Base-by-base conservation (phyloP, 2,113 vertebrate species). In the Ciconia stormi region DNA sequence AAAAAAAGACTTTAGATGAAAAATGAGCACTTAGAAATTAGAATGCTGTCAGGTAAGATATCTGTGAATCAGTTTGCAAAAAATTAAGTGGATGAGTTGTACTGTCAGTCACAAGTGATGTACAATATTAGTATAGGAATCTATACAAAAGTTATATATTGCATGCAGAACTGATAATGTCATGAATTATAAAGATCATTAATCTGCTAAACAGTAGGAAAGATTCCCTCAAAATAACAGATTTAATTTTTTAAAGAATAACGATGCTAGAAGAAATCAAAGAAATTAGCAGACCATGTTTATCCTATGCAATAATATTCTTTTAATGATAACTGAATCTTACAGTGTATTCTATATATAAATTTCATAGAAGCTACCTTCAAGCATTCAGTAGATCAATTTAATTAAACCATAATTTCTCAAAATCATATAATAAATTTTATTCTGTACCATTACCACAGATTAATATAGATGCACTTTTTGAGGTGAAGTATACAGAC, bases 361-460 rank as follows among this genome's bases (percentile, higher is more conserved):
- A 82, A 92, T 91, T 85, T 90, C 74, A 87, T 61, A 78, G 70
- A 93, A 87, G 55, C 40, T 92, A 95, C 79, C 85, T 93, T 87
- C 83, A 91, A 93, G 84, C 69, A 71, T 80, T 82, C 86, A 92
- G 88, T 85, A 93, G 63, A 89, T 95, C 89, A 94, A 92, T 40
- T 89, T 91, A 98, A 95, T 97, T 93, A 91, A 95, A 92, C 71
- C 25, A 89, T 85, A 87, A 78, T 76, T 95, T 95, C 76, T 96
- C 73, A 90, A 82, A 90, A 76, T 58, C 22, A 78, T 42, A 62
- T 58, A 89, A 95, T 78, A 95, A 90, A 90, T 94, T 87, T 83
- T 84, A 87, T 93, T 92, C 73, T 85, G 50, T 72, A 63, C 69
- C 66, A 82, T 87, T 89, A 85, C 25, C 21, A 65, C 59, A 76